These are phyloP conservation scores for Orbicella faveolata DNA, from an alignment of 64 coral and sea anemone genomes.

Conservation along the genomic window DNA sequence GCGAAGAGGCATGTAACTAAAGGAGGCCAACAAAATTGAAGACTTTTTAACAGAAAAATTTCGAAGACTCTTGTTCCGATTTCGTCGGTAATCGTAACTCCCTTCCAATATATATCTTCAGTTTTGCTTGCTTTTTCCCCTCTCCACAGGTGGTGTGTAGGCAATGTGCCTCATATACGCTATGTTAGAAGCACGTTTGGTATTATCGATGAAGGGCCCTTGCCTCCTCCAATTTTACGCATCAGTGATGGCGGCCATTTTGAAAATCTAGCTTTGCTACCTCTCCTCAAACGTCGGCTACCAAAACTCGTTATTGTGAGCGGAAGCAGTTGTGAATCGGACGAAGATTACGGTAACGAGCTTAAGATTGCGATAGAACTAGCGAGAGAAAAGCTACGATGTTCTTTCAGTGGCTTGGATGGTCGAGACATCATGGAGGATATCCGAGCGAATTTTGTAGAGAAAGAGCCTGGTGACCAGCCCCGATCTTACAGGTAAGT, in stretches of 20 bases:
- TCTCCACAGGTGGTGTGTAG: conserved; percentile 66
- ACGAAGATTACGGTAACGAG: background rate
- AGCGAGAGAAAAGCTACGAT: conserved; percentile 57
- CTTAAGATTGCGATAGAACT: conserved; percentile 9
- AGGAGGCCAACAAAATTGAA: too few species aligned
- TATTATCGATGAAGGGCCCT: conserved; percentile 36
- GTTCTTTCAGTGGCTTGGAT: conserved; percentile 55
- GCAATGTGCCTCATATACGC: conserved; percentile 61
- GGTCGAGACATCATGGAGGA: conserved; percentile 65
- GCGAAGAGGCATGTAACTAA: too few species aligned
- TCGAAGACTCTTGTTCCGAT: too few species aligned
- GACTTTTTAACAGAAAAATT: too few species aligned
- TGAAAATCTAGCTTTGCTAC: conserved; percentile 61
- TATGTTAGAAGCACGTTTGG: conserved; percentile 42
- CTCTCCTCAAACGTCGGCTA: conserved; percentile 51
- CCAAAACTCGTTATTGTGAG: conserved; percentile 49
- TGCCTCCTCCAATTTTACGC: conserved; percentile 54
- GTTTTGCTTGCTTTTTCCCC: background rate
- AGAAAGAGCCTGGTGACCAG: conserved; percentile 23
- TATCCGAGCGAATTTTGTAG: conserved; percentile 58
- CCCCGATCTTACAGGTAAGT: conserved; percentile 48
- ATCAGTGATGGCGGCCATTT: conserved; percentile 78
- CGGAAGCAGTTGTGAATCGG: conserved; percentile 3
- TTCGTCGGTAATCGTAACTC: too few species aligned
- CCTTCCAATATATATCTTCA: background rate